Conservation (phyloP, 2,797 vertebrate genomes). For the Spizella passerina region DNA sequence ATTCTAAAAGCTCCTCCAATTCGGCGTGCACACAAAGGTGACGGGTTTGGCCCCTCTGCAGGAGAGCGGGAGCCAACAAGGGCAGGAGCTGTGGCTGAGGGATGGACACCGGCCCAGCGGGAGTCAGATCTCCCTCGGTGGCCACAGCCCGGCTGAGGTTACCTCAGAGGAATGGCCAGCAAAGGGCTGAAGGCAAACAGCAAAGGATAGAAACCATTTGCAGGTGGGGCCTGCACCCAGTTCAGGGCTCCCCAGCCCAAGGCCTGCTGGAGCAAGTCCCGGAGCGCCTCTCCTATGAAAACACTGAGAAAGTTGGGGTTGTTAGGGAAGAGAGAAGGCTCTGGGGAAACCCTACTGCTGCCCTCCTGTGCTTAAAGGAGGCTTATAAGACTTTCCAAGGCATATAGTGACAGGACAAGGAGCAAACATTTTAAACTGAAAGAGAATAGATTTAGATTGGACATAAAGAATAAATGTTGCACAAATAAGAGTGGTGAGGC, state of each 20-base stretch:
- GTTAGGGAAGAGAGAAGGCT: background rate
- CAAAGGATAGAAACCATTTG: background rate
- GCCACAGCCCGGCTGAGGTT: background rate
- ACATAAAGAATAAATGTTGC: background rate
- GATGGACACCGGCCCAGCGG: rapidly evolving
- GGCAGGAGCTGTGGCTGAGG: rapidly evolving
- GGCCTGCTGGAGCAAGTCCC: background rate
- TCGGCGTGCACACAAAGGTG: rapidly evolving
- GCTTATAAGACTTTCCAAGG: background rate
- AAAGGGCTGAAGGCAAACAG: background rate
- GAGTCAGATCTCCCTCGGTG: rapidly evolving
- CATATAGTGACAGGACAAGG: background rate
- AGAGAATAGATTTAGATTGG: background rate
- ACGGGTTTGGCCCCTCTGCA: background rate
- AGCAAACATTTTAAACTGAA: background rate
- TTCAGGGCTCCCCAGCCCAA: background rate
- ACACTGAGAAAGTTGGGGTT: rapidly evolving
- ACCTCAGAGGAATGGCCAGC: background rate
- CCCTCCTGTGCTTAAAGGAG: background rate
- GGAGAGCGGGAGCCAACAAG: rapidly evolving
- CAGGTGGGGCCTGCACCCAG: background rate
- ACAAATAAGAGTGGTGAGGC: background rate
- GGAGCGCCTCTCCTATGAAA: rapidly evolving
- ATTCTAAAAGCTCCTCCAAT: background rate
- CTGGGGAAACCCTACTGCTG: rapidly evolving